Conservation (phyloP, 2,113 vertebrate genomes). For the Epinephelus moara region DNA sequence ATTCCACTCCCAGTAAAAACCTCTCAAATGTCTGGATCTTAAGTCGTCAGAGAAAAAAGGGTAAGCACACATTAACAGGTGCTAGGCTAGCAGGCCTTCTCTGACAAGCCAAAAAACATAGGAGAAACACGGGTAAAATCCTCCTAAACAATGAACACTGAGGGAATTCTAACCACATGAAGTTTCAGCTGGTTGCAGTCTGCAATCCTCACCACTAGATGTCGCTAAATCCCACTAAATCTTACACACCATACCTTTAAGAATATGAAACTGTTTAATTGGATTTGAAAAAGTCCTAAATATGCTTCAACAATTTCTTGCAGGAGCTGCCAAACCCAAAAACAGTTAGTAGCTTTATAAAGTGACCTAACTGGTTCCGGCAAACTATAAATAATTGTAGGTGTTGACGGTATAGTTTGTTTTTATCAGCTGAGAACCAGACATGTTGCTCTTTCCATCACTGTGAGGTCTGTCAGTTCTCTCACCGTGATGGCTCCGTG, state of each 20-base stretch:
- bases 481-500: neutral
- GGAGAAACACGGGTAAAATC: too few species aligned
- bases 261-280: neutral
- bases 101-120: too few species aligned
- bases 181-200: too few species aligned
- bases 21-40: too few species aligned
- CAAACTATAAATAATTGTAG: constrained; percentile 4
- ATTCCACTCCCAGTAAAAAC: too few species aligned
- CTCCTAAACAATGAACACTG: too few species aligned
- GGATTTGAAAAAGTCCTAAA: neutral
- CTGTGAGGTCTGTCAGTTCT: constrained; percentile 4
- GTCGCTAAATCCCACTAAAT: too few species aligned
- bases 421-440: constrained; percentile 42
- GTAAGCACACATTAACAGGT: too few species aligned
- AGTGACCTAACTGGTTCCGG: neutral
- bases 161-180: too few species aligned
- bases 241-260: neutral
- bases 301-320: neutral
- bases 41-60: too few species aligned
- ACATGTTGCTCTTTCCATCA: neutral
- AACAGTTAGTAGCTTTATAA: neutral
- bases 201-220: too few species aligned
- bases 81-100: too few species aligned
- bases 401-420: constrained; percentile 6
- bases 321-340: neutral